Conservation (phyloP, 2,113 vertebrate species). For the Hiodon alosoides region DNA sequence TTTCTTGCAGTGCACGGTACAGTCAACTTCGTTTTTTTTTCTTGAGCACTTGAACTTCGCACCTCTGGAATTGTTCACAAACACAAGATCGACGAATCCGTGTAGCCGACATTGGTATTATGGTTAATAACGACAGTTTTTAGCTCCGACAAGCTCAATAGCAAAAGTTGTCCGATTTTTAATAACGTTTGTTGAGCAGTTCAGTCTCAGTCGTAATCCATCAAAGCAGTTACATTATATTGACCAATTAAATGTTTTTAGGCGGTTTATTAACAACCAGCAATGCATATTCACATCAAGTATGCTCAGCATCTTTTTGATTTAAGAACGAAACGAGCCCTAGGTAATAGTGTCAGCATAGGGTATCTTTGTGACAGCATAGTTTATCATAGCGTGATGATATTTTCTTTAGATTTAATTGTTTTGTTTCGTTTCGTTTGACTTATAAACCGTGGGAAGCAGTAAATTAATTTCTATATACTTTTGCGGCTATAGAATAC, state of each 20-base stretch:
- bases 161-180: conserved; percentile 16
- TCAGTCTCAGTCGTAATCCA: conserved; percentile 29
- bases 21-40: not conserved
- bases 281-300: not conserved
- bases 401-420: too few species aligned
- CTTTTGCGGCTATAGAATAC: too few species aligned
- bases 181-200: conserved; percentile 20
- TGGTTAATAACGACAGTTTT: not conserved
- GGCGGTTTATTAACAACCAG: not conserved
- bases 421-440: too few species aligned
- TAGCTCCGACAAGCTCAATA: not conserved
- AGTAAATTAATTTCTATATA: too few species aligned
- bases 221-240: conserved; percentile 36
- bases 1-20: too few species aligned
- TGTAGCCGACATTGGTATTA: not conserved
- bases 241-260: conserved; percentile 24
- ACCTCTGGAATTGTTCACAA: not conserved
- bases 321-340: too few species aligned
- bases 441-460: too few species aligned
- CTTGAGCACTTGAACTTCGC: not conserved
- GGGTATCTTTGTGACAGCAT: too few species aligned
- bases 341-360: too few species aligned
- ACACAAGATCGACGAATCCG: not conserved
- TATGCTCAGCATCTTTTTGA: not conserved
- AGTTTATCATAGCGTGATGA: too few species aligned